Evolutionary conservation across 2,113 vertebrate genomes (phyloP), one percentile per base, ranked within the genome.

Genomic region (Pteropus alecto): DNA sequence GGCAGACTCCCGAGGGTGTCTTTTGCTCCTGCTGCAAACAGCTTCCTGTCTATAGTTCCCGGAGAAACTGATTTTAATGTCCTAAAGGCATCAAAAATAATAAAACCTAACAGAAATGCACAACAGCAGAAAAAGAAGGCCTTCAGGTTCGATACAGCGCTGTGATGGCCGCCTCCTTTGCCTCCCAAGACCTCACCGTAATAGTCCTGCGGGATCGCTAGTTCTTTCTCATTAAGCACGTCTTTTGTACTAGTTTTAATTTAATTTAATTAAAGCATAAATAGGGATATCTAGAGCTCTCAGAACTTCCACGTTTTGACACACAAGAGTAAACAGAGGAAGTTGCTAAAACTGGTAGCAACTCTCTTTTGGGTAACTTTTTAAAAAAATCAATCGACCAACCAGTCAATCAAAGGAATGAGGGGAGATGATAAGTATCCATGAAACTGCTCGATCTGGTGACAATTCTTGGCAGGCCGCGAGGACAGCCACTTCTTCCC

Each of bases 151-250:
- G 3, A 1, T 26, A 41, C 1, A 1, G 35, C 26, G 41, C 24
- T 63, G 61, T 61, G 56, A 41, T 18, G 6, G 38, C 33, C 15
- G 24, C 14, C 46, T 35, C 22, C 7, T 56, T 3, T 35, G 13
- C 16, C 16, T 19, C 14, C 54, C 21, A 24, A 15, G n/a, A 18
- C 6, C 18, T 28, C 60, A 11, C 73, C 19, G 9, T 26, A 7
- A 28, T 3, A n/a, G 15, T 5, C 26, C 0, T 13, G 1, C 0
- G 10, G 68, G 38, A 3, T 16, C 30, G 28, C 0, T 0, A 3
- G 3, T 13, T 35, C 22, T 74, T 90, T 77, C 28, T 54, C 43
- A 2, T 14, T 46, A 65, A 65, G 58, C 8, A 7, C 3, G 0
- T 16, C 21, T 28, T 28, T 76, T 35, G 15, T 28, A 6, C 8